phyloP scores from a whole-genome alignment of 1,140 invertebrate species.

The Drosophila ogumai region DNA sequence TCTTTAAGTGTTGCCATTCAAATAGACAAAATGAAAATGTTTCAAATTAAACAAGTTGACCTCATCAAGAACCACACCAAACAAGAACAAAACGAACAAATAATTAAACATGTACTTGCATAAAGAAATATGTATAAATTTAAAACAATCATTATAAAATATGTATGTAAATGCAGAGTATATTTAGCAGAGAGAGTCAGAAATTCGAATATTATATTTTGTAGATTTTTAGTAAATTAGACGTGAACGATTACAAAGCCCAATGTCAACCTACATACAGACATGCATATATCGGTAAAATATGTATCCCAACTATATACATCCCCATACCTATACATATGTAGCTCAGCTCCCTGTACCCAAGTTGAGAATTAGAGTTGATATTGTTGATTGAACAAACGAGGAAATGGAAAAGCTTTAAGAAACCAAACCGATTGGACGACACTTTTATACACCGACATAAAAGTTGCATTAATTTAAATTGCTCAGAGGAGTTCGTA shows the following conservation, averaged over 20 bases:
- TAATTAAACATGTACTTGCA: conserved; percentile 39
- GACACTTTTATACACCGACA: conserved; percentile 56
- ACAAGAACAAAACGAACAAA: conserved; percentile 31
- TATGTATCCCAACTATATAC: conserved; percentile 41
- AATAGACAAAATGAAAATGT: conserved; percentile 32
- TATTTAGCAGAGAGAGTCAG: conserved; percentile 49
- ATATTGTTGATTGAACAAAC: conserved; percentile 66
- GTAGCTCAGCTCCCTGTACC: conserved; percentile 44
- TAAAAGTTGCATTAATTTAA: conserved; percentile 29
- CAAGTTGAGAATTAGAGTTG: conserved; percentile 51
- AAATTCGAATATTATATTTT: conserved; percentile 78
- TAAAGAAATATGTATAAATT: conserved; percentile 59
- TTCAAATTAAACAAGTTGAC: conserved; percentile 66
- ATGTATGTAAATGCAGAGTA: conserved; percentile 50
- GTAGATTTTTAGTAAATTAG: conserved; percentile 81
- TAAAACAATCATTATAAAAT: conserved; percentile 71
- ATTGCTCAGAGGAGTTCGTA: conserved; percentile 45
- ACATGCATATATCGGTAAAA: conserved; percentile 56
- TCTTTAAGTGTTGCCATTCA: conserved; percentile 33
- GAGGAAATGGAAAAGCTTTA: conserved; percentile 80
- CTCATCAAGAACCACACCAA: conserved; percentile 62
- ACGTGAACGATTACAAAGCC: conserved; percentile 23
- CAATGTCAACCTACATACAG: conserved; percentile 54
- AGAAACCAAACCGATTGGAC: conserved; percentile 71
- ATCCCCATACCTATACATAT: conserved; percentile 38